phyloP scores from a whole-genome alignment of 2,797 vertebrate genomes.

The Poecile montanus region DNA sequence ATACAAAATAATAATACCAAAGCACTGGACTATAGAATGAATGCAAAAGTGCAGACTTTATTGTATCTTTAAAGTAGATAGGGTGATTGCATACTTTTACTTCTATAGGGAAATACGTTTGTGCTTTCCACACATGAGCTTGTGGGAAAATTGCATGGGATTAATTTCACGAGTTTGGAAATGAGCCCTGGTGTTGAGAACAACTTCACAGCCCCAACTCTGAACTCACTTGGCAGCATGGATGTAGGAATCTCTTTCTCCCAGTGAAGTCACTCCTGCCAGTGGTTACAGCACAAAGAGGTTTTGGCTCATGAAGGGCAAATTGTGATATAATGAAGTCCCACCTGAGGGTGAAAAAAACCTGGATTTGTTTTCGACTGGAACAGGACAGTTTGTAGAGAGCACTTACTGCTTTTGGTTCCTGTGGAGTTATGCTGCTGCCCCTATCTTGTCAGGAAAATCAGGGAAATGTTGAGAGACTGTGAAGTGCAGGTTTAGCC shows the following conservation, averaged over 20 bases:
- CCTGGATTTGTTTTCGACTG: neutral
- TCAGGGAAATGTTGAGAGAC: neutral
- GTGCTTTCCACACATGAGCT: neutral
- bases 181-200: conserved; percentile 23
- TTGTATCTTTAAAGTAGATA: neutral
- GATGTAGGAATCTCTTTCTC: conserved; percentile 2
- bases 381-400: neutral
- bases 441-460: neutral
- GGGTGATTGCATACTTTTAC: conserved; percentile 11
- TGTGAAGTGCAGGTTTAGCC: neutral
- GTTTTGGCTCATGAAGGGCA: neutral
- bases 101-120: conserved; percentile 18
- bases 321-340: neutral
- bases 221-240: conserved; percentile 9
- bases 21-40: neutral
- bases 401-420: neutral
- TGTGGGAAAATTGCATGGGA: conserved; percentile 35
- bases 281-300: conserved; percentile 26
- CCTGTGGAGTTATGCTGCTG: neutral
- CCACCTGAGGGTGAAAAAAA: neutral
- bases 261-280: conserved; percentile 5
- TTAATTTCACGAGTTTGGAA: conserved; percentile 54
- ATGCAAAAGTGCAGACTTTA: neutral
- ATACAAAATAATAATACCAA: neutral
- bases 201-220: conserved; percentile 18